Evolutionary conservation across 2,888 invertebrate species (phyloP).

Genomic region (Diplolepis rosae): DNA sequence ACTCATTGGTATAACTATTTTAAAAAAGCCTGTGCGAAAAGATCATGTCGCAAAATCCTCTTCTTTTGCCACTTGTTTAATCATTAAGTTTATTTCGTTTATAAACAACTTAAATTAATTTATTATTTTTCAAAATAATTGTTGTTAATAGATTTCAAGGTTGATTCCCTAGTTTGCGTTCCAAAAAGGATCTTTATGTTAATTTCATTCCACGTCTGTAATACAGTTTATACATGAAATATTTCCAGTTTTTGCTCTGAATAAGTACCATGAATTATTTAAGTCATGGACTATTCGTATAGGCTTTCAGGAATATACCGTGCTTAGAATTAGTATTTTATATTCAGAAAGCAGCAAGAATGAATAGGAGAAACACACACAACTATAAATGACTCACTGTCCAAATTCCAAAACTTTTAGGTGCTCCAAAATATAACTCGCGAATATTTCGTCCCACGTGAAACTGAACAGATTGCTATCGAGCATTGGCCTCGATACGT

Average conservation of each 20-base stretch:
- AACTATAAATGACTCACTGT: slow-evolving; percentile 2
- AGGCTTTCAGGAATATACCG: slow-evolving; percentile 55
- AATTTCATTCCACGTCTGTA: slow-evolving; percentile 39
- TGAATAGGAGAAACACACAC: background rate
- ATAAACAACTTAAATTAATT: background rate
- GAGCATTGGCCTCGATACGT: background rate
- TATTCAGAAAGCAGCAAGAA: background rate
- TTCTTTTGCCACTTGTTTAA: background rate
- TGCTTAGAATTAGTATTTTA: slow-evolving; percentile 54
- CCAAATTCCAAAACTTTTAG: background rate
- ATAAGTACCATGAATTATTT: slow-evolving; percentile 41
- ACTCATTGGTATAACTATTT: slow-evolving; percentile 33
- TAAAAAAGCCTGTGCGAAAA: slow-evolving; percentile 26
- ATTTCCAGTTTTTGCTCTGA: slow-evolving; percentile 39
- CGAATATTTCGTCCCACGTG: background rate
- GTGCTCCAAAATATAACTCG: background rate
- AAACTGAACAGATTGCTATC: background rate
- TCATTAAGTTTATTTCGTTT: background rate
- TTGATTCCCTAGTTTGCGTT: slow-evolving; percentile 2
- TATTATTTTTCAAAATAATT: slow-evolving; percentile 19
- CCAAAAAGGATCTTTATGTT: too few species aligned
- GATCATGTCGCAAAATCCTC: background rate
- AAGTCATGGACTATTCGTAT: slow-evolving; percentile 56
- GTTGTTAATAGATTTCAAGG: too few species aligned
- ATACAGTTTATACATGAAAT: slow-evolving; percentile 29